Conservation (phyloP, 2,888 invertebrate genomes). For the Adineta ricciae region DNA sequence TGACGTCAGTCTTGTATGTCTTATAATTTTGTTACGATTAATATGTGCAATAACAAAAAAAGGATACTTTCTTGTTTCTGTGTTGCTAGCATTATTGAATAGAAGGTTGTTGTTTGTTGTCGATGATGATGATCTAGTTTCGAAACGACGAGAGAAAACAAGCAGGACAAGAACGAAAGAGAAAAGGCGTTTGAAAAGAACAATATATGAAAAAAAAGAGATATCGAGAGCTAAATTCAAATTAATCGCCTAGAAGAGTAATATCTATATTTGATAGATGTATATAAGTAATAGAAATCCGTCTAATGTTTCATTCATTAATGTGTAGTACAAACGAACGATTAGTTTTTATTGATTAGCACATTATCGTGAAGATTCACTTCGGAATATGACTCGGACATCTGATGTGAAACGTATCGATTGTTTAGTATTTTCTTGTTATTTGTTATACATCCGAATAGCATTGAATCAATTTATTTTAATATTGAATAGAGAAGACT, state of each 20-base stretch:
- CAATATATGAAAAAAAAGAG: too few relatives aligned
- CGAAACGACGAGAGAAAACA: background rate
- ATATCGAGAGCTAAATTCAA: too few relatives aligned
- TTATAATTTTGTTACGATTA: background rate
- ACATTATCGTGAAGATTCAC: too few relatives aligned
- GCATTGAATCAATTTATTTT: background rate
- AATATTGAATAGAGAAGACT: background rate
- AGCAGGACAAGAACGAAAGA: background rate
- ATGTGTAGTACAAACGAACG: too few relatives aligned
- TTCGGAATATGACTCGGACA: too few relatives aligned
- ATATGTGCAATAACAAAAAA: background rate
- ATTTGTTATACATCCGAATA: background rate
- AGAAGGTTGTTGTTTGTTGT: background rate
- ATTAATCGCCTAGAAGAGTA: too few relatives aligned
- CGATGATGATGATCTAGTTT: background rate
- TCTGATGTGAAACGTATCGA: background rate
- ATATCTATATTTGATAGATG: too few relatives aligned
- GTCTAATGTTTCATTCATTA: too few relatives aligned
- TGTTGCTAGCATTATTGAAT: background rate
- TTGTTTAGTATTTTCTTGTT: background rate
- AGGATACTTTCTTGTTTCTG: background rate
- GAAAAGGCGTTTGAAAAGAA: too few relatives aligned
- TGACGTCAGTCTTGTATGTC: background rate
- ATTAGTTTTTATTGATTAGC: too few relatives aligned
- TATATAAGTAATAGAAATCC: too few relatives aligned